Base-by-base conservation (phyloP, 2,888 invertebrate species). In the Xestoiulus laeticollis region DNA sequence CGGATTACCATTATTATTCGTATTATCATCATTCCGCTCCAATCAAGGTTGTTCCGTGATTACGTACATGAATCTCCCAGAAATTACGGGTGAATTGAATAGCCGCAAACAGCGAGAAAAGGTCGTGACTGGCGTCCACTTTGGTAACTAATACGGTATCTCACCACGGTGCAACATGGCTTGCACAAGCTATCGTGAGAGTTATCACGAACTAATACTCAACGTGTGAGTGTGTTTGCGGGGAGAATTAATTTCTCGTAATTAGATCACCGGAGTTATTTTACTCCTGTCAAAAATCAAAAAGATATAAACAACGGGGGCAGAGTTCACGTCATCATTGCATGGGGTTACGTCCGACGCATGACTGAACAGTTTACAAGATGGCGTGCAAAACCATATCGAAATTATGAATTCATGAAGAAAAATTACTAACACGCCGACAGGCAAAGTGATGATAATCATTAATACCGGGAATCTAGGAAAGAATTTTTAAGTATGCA, bases 1-100 rank as follows among this genome's bases (percentile, higher is more conserved):
- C 84, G 38, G 30, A 84, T 84, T 84, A 84, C 38, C 38, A 84
- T 84, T 84, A 84, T 84, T 84, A 84, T 84, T 84, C 32, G 26
- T 84, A 38, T 30, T 22, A 84, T 84, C 84, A 84, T 84, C 84
- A 84, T 84, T 38, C 3, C 32, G 30, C n/a, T n/a, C 53, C 53
- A 59, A 59, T 59, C 53, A 59, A 59, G 53, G 53, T n/a, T 59
- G 19, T 19, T 38, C 33, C 53, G 53, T 59, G 53, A 59, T 59
- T 59, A 59, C 53, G 53, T 59, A 59, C 53, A 59, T 59, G 53
- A 59, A 59, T 59, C 53, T 59, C n/a, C n/a, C n/a, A 59, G 53
- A 59, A 59, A 59, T 59, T 59, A 59, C n/a, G 53, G 53, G n/a
- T 59, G 53, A 59, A 59, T 59, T 59, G 53, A 59, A 59, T 59